Percentiles rank a stretch among this genome's conserved stretches.
These are phyloP conservation scores for Pinctada fucata DNA, from an alignment of 2,888 invertebrate genomes.

Conservation along the genomic window DNA sequence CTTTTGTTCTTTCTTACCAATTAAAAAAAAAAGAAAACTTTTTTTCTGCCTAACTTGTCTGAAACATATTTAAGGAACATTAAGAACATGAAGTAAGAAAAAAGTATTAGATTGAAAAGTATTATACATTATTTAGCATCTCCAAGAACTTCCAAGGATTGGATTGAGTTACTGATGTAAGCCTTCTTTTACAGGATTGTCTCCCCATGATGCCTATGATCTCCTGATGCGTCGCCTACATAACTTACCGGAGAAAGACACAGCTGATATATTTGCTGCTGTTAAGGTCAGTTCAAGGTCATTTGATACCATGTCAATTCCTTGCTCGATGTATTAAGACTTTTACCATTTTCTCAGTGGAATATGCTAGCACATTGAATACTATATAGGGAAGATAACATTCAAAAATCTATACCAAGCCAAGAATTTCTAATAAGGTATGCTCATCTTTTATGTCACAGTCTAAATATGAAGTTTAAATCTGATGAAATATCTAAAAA, in stretches of 20 bases:
- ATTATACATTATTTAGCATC: too few relatives aligned
- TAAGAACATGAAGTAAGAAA: too few relatives aligned
- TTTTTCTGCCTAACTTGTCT: too few relatives aligned
- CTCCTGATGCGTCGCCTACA: constrained; percentile 66
- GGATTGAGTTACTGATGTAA: too few relatives aligned
- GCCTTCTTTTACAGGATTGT: constrained; percentile 54
- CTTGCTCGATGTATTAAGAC: not conserved
- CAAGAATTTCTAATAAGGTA: not conserved
- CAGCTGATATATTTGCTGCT: constrained; percentile 59
- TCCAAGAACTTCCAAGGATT: too few relatives aligned
- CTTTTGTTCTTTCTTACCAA: too few relatives aligned
- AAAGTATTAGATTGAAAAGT: too few relatives aligned
- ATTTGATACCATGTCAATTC: not conserved
- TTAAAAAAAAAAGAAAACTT: too few relatives aligned
- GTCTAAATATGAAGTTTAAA: not conserved
- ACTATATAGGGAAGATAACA: too few relatives aligned
- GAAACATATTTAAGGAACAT: too few relatives aligned
- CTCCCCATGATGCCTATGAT: constrained; percentile 64
- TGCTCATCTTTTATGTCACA: not conserved
- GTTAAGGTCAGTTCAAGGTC: constrained; percentile 59
- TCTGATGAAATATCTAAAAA: too few relatives aligned
- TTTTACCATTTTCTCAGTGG: not conserved
- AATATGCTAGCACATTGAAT: not conserved
- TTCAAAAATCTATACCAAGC: not conserved
- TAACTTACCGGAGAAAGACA: constrained; percentile 67